Base-by-base conservation (phyloP, 2,113 vertebrate species). In the Raja brachyura region DNA sequence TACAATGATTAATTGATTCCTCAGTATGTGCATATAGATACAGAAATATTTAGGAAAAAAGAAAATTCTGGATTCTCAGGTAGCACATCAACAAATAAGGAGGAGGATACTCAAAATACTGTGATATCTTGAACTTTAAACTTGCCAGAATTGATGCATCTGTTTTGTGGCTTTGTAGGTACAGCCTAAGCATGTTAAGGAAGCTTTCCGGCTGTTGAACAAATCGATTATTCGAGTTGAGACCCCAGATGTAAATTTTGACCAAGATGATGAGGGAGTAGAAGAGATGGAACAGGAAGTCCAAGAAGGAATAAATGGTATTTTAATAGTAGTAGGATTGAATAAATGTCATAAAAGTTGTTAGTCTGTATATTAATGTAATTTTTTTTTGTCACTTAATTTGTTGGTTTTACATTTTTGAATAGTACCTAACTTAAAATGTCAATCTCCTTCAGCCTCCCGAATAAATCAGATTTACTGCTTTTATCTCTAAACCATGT, bases 191-290 rank as follows among this genome's bases (percentile, higher is more conserved):
- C 99, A 99, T 0, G 99, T 99, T 74, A 99, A 99, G 94, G 99
- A 99, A 96, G 98, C 98, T 0, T 99, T 99, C 95, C 97, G 99
- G 86, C 97, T 99, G 90, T 95, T 99, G 93, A 99, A 99, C 96
- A 99, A 99, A 94, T 99, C 99, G 63, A 98, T 99, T 94, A 99
- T 99, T 95, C 96, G 99, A 93, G 98, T 99, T 93, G 99, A 99
- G 96, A 99, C 98, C 2, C 99, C 98, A 8, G 99, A 99, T 93
- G 95, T 99, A 93, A 99, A 99, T 95, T 96, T 99, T 95, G 98
- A 99, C 93, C 98, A 97, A 95, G 98, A 98, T 0, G 98, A 98
- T 31, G 97, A 98, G 54, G 94, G 95, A 74, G 95, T 96, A 74
- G 94, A 96, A 31, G 94, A 97, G 90, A 95, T 96, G 93, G 97